These are phyloP conservation scores for Limanda limanda DNA, from an alignment of 2,113 vertebrate species.

Conservation along the genomic window DNA sequence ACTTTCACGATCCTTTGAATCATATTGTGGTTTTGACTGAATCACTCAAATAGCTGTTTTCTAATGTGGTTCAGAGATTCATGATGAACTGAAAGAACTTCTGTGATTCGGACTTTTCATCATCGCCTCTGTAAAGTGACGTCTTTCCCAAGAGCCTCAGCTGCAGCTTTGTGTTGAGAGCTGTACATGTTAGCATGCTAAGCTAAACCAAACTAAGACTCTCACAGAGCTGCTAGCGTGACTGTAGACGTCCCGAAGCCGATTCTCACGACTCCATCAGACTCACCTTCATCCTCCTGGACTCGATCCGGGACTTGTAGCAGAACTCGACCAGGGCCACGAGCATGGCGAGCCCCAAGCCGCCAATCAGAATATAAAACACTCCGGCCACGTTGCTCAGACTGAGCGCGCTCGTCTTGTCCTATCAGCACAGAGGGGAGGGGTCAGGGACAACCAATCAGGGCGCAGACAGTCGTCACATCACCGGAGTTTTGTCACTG, in stretches of 20 bases:
- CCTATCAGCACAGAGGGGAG: conserved; percentile 81
- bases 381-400: conserved; percentile 98
- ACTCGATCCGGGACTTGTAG: conserved; percentile 98
- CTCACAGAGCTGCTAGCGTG: not conserved
- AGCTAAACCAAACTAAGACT: too few relatives aligned
- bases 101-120: too few relatives aligned
- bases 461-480: not conserved
- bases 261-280: too few relatives aligned
- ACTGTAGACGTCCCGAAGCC: not conserved
- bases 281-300: conserved; percentile 96
- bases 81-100: too few relatives aligned
- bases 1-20: too few relatives aligned
- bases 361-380: conserved; percentile 99
- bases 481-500: not conserved
- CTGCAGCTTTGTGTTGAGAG: too few relatives aligned
- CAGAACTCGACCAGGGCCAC: conserved; percentile 99
- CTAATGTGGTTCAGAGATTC: too few relatives aligned
- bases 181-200: not conserved
- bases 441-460: conserved; percentile 48
- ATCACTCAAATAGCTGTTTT: not conserved
- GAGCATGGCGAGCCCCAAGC: conserved; percentile 97
- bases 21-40: too few relatives aligned
- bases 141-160: too few relatives aligned
- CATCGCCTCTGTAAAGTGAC: too few relatives aligned
- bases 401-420: conserved; percentile 98